Evolutionary conservation across 2,113 vertebrate genomes (phyloP).

Genomic region (Myiopsitta monachus): DNA sequence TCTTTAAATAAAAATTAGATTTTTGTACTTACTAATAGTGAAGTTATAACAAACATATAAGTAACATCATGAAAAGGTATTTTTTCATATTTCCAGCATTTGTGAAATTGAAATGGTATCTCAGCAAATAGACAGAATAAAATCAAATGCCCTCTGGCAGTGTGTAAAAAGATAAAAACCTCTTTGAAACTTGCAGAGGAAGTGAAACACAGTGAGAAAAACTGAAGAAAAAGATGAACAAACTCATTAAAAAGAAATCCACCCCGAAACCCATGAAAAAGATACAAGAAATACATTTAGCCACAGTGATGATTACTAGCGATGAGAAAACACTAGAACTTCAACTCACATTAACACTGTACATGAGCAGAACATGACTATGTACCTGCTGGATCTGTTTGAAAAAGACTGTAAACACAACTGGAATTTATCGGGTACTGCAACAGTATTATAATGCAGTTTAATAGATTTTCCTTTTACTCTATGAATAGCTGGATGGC

Average conservation of each 20-base stretch:
- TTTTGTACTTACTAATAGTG: neutral
- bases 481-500: neutral
- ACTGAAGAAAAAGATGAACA: neutral
- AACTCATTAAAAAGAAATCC: neutral
- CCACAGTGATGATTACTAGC: neutral
- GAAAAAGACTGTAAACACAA: neutral
- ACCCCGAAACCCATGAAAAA: rapidly evolving
- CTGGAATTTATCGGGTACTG: neutral
- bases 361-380: neutral
- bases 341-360: neutral
- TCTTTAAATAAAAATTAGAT: neutral
- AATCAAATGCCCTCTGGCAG: neutral
- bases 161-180: neutral
- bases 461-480: neutral
- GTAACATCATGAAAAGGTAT: neutral
- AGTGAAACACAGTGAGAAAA: neutral
- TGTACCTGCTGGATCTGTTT: neutral
- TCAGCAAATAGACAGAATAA: neutral
- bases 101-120: neutral
- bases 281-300: neutral
- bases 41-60: neutral
- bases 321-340: neutral
- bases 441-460: neutral
- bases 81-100: neutral
- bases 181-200: neutral